These are phyloP conservation scores for Champsocephalus esox DNA, from an alignment of 2,797 vertebrate species.

Conservation along the genomic window DNA sequence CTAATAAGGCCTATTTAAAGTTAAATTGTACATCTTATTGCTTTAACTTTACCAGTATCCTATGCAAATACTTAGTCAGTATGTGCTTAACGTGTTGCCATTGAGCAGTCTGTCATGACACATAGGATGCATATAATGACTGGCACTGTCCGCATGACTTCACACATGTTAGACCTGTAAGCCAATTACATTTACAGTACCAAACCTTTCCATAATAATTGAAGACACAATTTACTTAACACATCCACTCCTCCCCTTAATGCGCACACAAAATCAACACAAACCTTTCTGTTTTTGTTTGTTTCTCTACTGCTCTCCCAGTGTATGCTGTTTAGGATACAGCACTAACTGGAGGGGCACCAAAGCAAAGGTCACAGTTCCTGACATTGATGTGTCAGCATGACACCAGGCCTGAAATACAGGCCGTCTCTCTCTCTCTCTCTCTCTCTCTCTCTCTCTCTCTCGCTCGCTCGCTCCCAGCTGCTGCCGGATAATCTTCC, in stretches of 20 bases:
- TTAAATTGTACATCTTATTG: neutral
- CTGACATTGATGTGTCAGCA: slow-evolving; percentile 79
- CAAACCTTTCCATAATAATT: neutral
- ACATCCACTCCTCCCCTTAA: neutral
- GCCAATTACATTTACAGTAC: neutral
- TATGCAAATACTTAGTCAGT: no score
- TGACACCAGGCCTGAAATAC: slow-evolving; percentile 76
- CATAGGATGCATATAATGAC: no score
- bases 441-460: slow-evolving; percentile 5
- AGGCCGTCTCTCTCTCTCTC: slow-evolving; percentile 32
- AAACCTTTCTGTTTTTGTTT: neutral
- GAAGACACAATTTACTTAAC: neutral
- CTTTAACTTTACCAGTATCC: neutral
- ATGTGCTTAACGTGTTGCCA: neutral
- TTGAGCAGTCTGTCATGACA: neutral
- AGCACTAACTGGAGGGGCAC: slow-evolving; percentile 45
- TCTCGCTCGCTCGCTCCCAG: slow-evolving; percentile 55
- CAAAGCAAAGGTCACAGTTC: slow-evolving; percentile 80
- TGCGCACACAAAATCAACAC: neutral
- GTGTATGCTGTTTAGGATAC: slow-evolving; percentile 33
- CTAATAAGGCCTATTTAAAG: neutral
- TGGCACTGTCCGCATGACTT: no score
- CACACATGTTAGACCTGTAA: no score
- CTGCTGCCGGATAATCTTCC: slow-evolving; percentile 73
- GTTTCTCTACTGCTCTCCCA: slow-evolving; percentile 2